phyloP scores from a whole-genome alignment of 1,140 invertebrate species.

The Helicoverpa armigera region DNA sequence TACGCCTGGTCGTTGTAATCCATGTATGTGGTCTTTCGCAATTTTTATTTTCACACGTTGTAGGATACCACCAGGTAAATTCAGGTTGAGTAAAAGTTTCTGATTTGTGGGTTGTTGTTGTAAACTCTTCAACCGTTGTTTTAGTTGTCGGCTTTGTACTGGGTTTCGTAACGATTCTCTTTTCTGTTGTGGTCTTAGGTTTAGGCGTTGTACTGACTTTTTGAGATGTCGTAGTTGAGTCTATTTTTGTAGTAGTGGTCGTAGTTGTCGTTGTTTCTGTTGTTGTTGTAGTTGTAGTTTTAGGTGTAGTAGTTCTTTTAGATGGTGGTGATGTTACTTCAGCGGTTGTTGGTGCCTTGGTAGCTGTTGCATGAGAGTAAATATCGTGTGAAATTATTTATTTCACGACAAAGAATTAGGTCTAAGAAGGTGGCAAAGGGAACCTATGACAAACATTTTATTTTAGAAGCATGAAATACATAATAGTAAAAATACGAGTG shows the following conservation, averaged over 20 bases:
- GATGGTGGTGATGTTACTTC: not conserved
- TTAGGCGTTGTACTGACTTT: not conserved
- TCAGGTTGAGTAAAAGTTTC: not conserved
- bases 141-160: not conserved
- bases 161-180: too few relatives aligned
- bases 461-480: too few relatives aligned
- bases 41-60: not conserved
- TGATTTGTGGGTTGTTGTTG: not conserved
- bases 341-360: not conserved
- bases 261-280: not conserved
- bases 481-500: too few relatives aligned
- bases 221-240: not conserved
- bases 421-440: too few relatives aligned
- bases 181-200: not conserved
- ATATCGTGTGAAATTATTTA: not conserved
- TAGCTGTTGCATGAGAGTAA: not conserved
- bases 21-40: conserved; percentile 33
- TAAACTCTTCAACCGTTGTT: not conserved
- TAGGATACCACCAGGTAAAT: conserved; percentile 21
- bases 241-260: not conserved
- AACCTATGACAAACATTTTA: too few relatives aligned
- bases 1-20: not conserved
- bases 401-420: too few relatives aligned
- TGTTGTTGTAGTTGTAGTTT: not conserved
- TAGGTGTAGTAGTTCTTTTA: not conserved